phyloP scores from a whole-genome alignment of 2,113 vertebrate species.

The Gobio gobio region DNA sequence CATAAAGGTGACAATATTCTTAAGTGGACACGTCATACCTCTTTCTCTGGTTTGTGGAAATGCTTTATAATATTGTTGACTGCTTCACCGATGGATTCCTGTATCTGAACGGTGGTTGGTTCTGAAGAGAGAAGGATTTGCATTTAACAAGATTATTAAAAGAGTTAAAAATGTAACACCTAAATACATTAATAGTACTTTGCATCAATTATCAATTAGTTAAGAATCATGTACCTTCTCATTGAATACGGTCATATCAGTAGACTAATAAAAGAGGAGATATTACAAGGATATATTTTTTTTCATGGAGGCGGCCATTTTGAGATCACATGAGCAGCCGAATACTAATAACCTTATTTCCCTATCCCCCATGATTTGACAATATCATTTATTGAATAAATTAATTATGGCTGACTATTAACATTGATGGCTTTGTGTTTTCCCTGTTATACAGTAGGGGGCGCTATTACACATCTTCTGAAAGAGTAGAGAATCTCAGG shows the following conservation, averaged over 20 bases:
- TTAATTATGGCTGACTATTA: not conserved
- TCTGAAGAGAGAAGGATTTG: slow-evolving; percentile 70
- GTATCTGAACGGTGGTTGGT: slow-evolving; percentile 88
- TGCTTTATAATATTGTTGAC: slow-evolving; percentile 98
- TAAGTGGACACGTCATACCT: slow-evolving; percentile 70
- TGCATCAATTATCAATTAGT: not conserved
- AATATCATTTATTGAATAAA: not conserved
- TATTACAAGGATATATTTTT: not conserved
- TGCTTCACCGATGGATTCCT: slow-evolving; percentile 94
- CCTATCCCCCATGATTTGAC: not conserved
- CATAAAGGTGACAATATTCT: not conserved
- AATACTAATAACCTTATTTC: not conserved
- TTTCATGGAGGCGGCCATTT: not conserved
- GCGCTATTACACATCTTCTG: too few species aligned
- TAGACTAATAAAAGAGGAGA: not conserved
- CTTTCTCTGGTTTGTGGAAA: slow-evolving; percentile 98
- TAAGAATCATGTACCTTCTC: not conserved
- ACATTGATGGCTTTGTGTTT: too few species aligned
- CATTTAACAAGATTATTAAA: not conserved
- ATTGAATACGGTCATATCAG: not conserved
- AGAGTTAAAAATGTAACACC: not conserved
- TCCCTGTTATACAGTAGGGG: too few species aligned
- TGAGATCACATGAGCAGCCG: too few species aligned
- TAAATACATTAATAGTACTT: not conserved
- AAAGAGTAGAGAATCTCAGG: too few species aligned